Percentiles rank a stretch among this genome's conserved stretches.
phyloP scores from a whole-genome alignment of 2,888 invertebrate species.

The Temnothorax unifasciatus region DNA sequence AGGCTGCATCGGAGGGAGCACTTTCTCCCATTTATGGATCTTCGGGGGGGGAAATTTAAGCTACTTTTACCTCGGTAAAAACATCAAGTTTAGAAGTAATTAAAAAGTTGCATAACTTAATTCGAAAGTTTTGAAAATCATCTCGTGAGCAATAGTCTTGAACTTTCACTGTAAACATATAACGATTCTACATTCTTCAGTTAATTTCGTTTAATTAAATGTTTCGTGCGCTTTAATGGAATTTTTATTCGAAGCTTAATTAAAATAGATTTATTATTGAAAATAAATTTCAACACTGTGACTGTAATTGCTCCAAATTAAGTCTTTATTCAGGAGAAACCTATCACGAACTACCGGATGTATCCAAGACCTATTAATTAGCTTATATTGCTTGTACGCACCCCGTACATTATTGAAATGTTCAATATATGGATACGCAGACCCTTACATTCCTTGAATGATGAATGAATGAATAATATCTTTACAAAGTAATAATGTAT shows the following conservation, averaged over 20 bases:
- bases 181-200: not conserved
- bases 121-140: constrained; percentile 32
- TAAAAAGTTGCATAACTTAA: constrained; percentile 32
- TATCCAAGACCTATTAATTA: constrained; percentile 6
- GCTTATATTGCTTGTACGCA: not conserved
- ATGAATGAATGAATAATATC: not conserved
- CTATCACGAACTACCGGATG: not conserved
- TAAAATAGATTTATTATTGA: not conserved
- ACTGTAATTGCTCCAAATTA: not conserved
- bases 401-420: not conserved
- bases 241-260: constrained; percentile 21
- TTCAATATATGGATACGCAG: not conserved
- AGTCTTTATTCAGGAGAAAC: not conserved
- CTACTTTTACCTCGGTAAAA: constrained; percentile 7
- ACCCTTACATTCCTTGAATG: not conserved
- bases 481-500: not conserved
- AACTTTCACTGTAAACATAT: constrained; percentile 10
- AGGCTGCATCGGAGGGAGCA: constrained; percentile 8
- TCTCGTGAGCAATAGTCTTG: not conserved
- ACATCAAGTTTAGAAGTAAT: not conserved
- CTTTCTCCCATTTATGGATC: constrained; percentile 8
- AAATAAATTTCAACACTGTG: constrained; percentile 8
- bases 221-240: not conserved
- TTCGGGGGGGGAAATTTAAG: not conserved
- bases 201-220: constrained; percentile 27